Evolutionary conservation across 1,140 invertebrate species (phyloP).

Genomic region (Camponotus vicinus): DNA sequence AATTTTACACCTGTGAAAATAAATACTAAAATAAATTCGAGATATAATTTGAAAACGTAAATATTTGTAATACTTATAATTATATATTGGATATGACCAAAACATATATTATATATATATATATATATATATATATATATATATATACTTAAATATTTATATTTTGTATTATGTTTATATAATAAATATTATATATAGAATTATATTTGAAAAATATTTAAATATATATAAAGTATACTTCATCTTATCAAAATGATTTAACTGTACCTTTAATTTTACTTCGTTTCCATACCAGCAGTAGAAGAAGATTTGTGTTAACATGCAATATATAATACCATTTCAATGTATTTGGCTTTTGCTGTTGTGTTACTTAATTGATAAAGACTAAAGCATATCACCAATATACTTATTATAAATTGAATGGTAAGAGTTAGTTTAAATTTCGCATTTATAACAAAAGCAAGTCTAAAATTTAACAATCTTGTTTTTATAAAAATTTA

Average conservation of each 20-base stretch:
- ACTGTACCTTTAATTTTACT: constrained; percentile 77
- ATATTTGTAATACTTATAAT: neutral
- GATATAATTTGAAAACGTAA: neutral
- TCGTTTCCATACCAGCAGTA: constrained; percentile 88
- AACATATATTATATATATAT: neutral
- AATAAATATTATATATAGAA: neutral
- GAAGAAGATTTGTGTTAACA: constrained; percentile 81
- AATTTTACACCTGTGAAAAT: neutral
- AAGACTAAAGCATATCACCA: constrained; percentile 46
- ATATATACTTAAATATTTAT: neutral
- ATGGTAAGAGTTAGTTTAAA: constrained; percentile 52
- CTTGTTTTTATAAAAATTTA: neutral
- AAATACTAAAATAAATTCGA: neutral
- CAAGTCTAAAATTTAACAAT: constrained; percentile 52
- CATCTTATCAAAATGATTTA: neutral
- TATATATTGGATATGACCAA: neutral
- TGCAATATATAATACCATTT: constrained; percentile 57
- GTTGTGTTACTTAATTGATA: constrained; percentile 76
- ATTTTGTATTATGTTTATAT: neutral
- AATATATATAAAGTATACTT: no score
- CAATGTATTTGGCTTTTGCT: constrained; percentile 75
- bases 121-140: no score
- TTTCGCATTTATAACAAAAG: constrained; percentile 38
- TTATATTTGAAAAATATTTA: no score
- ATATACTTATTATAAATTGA: constrained; percentile 59